A percentile compares a stretch with the other conserved stretches of the same genome.
Conservation (phyloP, 2,797 vertebrate species). For the Notolepis coatsorum region DNA sequence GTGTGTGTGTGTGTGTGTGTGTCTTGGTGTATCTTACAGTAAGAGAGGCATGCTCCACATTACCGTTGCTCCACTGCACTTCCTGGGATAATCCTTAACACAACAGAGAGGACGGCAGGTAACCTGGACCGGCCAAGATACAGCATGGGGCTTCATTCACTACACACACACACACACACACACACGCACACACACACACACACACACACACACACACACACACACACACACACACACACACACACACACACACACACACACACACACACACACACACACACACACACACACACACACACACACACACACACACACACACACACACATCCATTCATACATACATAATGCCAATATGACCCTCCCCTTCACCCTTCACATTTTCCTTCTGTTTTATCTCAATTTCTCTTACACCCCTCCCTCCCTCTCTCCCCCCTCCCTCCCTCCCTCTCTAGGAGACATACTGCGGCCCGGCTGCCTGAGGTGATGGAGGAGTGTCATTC, state of each 20-base stretch:
- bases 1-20: constrained; percentile 42
- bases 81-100: constrained; percentile 86
- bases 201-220: constrained; percentile 17
- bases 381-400: constrained; percentile 33
- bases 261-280: constrained; percentile 32
- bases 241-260: constrained; percentile 15
- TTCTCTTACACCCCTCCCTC: constrained; percentile 36
- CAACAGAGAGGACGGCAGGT: constrained; percentile 76
- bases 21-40: constrained; percentile 54
- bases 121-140: constrained; percentile 69
- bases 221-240: constrained; percentile 63
- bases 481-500: constrained; percentile 63
- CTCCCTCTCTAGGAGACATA: constrained; percentile 64
- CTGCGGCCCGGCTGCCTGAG: constrained; percentile 51
- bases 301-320: constrained; percentile 46
- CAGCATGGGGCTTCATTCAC: constrained; percentile 50
- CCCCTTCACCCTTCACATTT: constrained; percentile 54
- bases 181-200: constrained; percentile 31
- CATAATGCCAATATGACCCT: constrained; percentile 74
- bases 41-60: constrained; percentile 75
- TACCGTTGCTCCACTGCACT: constrained; percentile 84
- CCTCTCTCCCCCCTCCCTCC: constrained; percentile 33
- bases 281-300: constrained; percentile 17
- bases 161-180: too few relatives aligned
- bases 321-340: constrained; percentile 72